phyloP scores from a whole-genome alignment of 2,888 invertebrate species.

The Patella ulyssiponensis region DNA sequence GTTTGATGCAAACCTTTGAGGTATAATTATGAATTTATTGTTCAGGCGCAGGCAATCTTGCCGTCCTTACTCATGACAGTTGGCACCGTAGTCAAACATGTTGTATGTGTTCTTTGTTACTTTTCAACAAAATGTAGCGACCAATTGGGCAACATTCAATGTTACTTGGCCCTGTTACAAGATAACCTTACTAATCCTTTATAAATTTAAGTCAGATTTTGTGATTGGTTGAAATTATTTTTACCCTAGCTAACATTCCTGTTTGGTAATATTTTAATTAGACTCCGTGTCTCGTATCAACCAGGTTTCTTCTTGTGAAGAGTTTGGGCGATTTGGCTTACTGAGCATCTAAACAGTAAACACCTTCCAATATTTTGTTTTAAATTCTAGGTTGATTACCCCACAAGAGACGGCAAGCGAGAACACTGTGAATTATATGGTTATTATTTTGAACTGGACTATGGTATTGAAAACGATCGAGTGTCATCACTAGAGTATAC shows the following conservation, averaged over 20 bases:
- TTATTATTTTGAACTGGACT: slow-evolving; percentile 62
- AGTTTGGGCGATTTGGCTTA: too few relatives aligned
- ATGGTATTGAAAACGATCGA: slow-evolving; percentile 50
- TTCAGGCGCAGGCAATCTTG: background rate
- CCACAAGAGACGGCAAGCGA: slow-evolving; percentile 41
- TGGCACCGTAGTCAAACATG: background rate
- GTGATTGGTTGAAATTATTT: too few relatives aligned
- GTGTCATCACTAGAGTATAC: slow-evolving; percentile 55
- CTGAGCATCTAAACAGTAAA: too few relatives aligned
- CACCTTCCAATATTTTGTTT: too few relatives aligned
- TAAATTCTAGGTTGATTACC: slow-evolving; percentile 51
- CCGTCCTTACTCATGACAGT: slow-evolving; percentile 30
- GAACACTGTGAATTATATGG: slow-evolving; percentile 43
- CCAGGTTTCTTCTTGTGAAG: too few relatives aligned
- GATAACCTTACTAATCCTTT: too few relatives aligned
- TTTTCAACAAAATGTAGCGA: background rate
- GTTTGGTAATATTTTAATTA: too few relatives aligned
- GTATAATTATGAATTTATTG: slow-evolving; percentile 32
- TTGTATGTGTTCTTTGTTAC: slow-evolving; percentile 11
- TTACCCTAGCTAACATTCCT: too few relatives aligned
- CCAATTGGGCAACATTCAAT: too few relatives aligned
- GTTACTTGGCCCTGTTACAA: background rate
- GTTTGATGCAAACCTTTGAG: slow-evolving; percentile 50
- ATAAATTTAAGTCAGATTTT: too few relatives aligned
- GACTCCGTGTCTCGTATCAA: too few relatives aligned